Evolutionary conservation across 2,888 invertebrate genomes (phyloP), one percentile per base, ranked within the genome.

Genomic region (Drosophila paucipuncta): DNA sequence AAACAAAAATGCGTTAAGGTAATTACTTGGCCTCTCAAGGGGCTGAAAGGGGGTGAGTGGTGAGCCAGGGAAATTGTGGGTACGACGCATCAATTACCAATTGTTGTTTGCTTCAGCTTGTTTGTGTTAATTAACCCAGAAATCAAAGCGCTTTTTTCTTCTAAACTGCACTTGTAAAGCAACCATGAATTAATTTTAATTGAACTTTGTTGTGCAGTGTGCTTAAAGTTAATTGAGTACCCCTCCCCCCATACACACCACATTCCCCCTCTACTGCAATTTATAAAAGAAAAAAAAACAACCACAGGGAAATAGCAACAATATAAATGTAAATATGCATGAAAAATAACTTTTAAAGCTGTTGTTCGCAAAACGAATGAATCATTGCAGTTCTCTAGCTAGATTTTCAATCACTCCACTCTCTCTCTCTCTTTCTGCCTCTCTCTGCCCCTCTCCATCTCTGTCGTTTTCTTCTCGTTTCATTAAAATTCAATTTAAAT

Each of bases 41-140:
- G 64, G 59, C 25, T 30, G 13, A n/a, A 2, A n/a, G 25, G 31
- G 18, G 25, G 35, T 31, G n/a, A 7, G 1, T 18, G 35, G 22
- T 47, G 41, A 18, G 10, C 28, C 18, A n/a, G 25, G 37, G 39
- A 22, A 43, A 5, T n/a, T 30, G 33, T 35, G 47, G 33, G 28
- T 25, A 62, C 58, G 52, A 65, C 68, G 82, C 85, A 89, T 87
- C 87, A 85, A 87, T 89, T 89, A 87, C 75, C 87, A 89, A 89
- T 86, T 84, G 77, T 77, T 75, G 75, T 43, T 83, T 80, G 73
- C 65, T 59, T 70, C 62, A 49, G 52, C 50, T 72, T 79, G 57
- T 25, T 37, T 55, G 55, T 55, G 61, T 81, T 89, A 84, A 85
- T 85, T 85, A 85, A 89, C 82, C 72, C 73, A 87, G 85, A 75